Evolutionary conservation across 2,113 vertebrate genomes (phyloP).

Genomic region (Furnarius figulus): DNA sequence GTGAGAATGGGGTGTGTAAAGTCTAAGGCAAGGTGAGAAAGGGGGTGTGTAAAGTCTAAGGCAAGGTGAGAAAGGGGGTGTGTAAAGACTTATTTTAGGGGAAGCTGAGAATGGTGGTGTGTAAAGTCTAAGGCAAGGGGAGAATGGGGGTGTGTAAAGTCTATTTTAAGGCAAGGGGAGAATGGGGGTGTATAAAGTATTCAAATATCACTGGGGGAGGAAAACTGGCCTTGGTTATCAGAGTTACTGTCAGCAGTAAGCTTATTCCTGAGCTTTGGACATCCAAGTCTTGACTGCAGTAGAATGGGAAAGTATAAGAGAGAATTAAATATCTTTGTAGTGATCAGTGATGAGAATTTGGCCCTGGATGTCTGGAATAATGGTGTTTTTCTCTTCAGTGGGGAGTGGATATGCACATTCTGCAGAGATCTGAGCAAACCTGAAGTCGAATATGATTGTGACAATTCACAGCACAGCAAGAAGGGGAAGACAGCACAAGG

Average conservation of each 20-base stretch:
- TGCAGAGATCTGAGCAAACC: conserved; percentile 90
- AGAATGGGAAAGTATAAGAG: neutral
- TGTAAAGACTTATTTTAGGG: neutral
- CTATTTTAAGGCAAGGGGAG: neutral
- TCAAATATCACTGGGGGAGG: neutral
- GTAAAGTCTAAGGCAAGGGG: neutral
- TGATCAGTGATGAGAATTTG: neutral
- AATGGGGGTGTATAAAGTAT: neutral
- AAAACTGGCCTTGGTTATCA: neutral
- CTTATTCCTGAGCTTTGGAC: neutral
- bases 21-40: neutral
- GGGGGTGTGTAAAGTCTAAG: neutral
- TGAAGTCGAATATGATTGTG: conserved; percentile 95
- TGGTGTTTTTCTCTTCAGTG: conserved; percentile 74
- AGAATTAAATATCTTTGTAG: neutral
- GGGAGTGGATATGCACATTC: conserved; percentile 98
- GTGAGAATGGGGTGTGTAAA: neutral
- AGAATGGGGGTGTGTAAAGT: neutral
- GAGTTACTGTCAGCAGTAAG: neutral
- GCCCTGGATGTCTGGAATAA: conserved; percentile 30
- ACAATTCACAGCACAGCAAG: conserved; percentile 86
- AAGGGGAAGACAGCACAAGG: conserved; percentile 84
- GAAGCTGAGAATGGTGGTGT: neutral
- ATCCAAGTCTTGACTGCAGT: neutral
- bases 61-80: no score